Evolutionary conservation across 2,113 vertebrate genomes (phyloP), one percentile per base, ranked within the genome.

Genomic region (Numida meleagris): DNA sequence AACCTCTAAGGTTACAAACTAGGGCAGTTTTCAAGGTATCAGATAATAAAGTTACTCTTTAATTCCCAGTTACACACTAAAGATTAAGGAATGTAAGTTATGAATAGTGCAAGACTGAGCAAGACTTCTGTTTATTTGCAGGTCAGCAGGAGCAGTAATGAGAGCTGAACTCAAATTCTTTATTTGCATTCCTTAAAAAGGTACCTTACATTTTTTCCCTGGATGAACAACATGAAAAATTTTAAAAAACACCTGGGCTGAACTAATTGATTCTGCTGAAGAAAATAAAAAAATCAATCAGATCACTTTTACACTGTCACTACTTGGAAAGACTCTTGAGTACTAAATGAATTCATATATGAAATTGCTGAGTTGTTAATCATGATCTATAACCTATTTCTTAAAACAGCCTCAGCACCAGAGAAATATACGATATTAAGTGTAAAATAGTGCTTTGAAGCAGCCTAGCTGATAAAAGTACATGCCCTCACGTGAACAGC

Each of bases 11-110:
- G 61, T 93, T 82, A 80, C 33, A 55, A 84, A 82, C 19, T 25
- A 4, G 66, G 46, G 67, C 65, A 87, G 0, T 77, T 91, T 85
- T 80, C 72, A 74, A 89, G 43, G 17, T 34, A 82, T 40, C 65
- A 86, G 42, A 88, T 83, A 88, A 80, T 40, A 5, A 85, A 92
- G 91, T 89, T 95, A 88, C 63, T 83, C 36, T 80, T 94, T 94
- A 91, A 95, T 91, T 83, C 89, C 46, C 84, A 29, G 14, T 58
- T 82, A 58, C 38, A 58, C 20, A 55, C 45, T 58, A 34, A 84
- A 70, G 43, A 31, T 79, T 82, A 55, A 91, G 86, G 89, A 86
- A 71, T 10, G 3, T 2, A 4, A 86, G 23, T 53, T 74, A 9
- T 20, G 24, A 84, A 34, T 90, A 59, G 14, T 18, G 21, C 79